A percentile compares a stretch with the other conserved stretches of the same genome.
These are phyloP conservation scores for Tenthredo notha DNA, from an alignment of 2,888 invertebrate species.

Conservation along the genomic window DNA sequence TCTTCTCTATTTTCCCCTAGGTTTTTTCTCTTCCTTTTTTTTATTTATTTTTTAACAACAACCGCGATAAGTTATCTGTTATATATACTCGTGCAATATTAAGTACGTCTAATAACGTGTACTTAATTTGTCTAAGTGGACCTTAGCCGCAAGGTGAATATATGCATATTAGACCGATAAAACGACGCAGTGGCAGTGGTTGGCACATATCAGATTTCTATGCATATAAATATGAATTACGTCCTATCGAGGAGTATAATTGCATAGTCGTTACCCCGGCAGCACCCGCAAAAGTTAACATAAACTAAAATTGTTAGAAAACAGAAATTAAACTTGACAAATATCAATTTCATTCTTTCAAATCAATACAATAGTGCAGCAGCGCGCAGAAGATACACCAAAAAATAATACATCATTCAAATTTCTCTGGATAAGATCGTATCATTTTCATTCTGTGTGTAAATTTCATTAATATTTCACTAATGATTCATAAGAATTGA, in stretches of 20 bases:
- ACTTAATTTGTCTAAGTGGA: conserved; percentile 49
- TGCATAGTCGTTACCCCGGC: not conserved
- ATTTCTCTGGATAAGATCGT: not conserved
- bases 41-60: not conserved
- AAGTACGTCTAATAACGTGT: conserved; percentile 43
- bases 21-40: not conserved
- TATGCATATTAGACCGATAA: conserved; percentile 48
- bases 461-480: not conserved
- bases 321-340: conserved; percentile 26
- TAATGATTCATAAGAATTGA: not conserved
- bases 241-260: conserved; percentile 53
- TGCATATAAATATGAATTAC: conserved; percentile 60
- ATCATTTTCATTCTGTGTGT: not conserved
- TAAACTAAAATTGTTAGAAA: conserved; percentile 22
- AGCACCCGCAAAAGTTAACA: not conserved
- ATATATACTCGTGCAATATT: conserved; percentile 39
- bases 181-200: conserved; percentile 2
- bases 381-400: not conserved
- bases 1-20: not conserved
- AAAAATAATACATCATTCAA: not conserved
- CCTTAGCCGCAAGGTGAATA: conserved; percentile 31
- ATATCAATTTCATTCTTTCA: conserved; percentile 5
- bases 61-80: conserved; percentile 34
- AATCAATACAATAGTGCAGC: not conserved
- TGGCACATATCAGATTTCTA: conserved; percentile 57